phyloP scores from a whole-genome alignment of 2,113 vertebrate species.

The Dolichotis patagonum region DNA sequence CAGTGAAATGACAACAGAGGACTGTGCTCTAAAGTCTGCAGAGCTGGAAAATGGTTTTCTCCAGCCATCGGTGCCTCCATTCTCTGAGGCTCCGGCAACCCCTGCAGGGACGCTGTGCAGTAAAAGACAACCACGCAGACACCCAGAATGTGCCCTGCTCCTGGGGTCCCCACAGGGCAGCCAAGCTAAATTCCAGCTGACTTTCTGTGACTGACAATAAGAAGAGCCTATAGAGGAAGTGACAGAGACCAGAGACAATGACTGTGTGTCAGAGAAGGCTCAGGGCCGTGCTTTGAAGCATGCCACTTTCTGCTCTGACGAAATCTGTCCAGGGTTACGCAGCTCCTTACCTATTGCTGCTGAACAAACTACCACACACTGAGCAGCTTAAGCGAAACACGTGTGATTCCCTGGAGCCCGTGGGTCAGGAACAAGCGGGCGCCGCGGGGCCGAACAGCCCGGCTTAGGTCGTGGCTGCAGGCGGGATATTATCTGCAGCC shows the following conservation, averaged over 20 bases:
- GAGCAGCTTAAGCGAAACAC: not conserved
- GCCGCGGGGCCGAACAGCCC: not conserved
- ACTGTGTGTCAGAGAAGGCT: not conserved
- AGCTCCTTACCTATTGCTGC: not conserved
- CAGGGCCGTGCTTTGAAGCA: not conserved
- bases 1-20: slow-evolving; percentile 21
- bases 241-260: not conserved
- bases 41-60: not conserved
- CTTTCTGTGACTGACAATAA: not conserved
- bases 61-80: not conserved
- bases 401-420: not conserved
- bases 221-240: not conserved
- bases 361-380: not conserved
- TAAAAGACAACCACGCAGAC: not conserved
- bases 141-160: not conserved
- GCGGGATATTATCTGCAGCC: not conserved
- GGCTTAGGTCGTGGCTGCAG: not conserved
- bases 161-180: not conserved
- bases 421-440: not conserved
- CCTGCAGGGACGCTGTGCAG: slow-evolving; percentile 82
- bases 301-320: not conserved
- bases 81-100: slow-evolving; percentile 86
- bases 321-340: not conserved
- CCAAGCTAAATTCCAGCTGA: not conserved
- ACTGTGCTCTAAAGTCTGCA: slow-evolving; percentile 5